Base-by-base conservation (phyloP, 2,113 vertebrate species). In the Corapipo altera region DNA sequence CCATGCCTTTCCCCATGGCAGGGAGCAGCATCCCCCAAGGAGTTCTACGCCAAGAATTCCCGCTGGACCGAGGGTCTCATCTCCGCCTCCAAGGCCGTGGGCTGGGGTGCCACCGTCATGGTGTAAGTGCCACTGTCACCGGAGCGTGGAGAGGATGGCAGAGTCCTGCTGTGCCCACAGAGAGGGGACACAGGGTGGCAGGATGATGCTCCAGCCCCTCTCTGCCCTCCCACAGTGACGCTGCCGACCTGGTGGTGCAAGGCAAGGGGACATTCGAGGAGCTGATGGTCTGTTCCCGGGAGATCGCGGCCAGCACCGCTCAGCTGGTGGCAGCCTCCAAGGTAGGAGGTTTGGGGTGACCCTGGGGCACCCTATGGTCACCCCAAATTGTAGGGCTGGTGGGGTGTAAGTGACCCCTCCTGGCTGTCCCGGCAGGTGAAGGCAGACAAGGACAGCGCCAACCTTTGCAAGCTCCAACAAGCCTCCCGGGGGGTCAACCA, bases 31-130 rank as follows among this genome's bases (percentile, higher is more conserved):
- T 99, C 99, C 43, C 98, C 98, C 87, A 99, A 99, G 97, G 99
- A 99, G 95, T 99, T 99, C 94, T 99, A 99, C 22, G 99, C 98
- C 93, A 99, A 98, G 98, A 99, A 99, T 96, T 99, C 99, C 52
- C 98, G 99, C 70, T 99, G 99, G 99, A 99, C 99, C 0, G 99
- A 99, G 96, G 99, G 99, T 49, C 98, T 99, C 74, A 99, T 99
- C 96, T 99, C 99, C 0, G 99, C 99, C 62, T 99, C 99, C 46
- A 99, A 99, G 97, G 99, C 99, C 0, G 99, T 99, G 44, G 99
- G 99, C 91, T 99, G 99, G 99, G 99, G 99, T n/a, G 99, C 99
- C 67, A 99, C 99, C 0, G 97, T 99, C 94, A 98, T 99, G 99
- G 99, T 99, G 99, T 99, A 98, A 98, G 99, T 98, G 52, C 21